Evolutionary conservation across 2,113 vertebrate species (phyloP), one percentile per base, ranked within the genome.

Genomic region (Eubucco bourcierii): DNA sequence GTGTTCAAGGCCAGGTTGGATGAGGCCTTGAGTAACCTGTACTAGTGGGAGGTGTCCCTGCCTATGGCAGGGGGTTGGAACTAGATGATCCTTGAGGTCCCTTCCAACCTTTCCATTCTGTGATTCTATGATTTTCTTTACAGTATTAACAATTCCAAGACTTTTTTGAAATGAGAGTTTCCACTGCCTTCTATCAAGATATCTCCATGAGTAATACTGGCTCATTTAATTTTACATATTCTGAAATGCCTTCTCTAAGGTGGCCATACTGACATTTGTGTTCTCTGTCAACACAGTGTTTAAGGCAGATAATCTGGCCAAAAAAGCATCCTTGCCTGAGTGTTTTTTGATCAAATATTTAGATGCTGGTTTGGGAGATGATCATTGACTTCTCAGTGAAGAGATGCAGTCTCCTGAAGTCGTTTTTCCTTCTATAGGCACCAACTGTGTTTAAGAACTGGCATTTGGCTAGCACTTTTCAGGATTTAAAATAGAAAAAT

Each of bases 221-320:
- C 77, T 96, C 70, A 96, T 90, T 95, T 93, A 76, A 88, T 81
- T 93, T 94, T 70, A 60, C 89, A 80, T 95, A 56, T 90, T 94
- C 59, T 65, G 56, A 95, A 95, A 95, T 94, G 79, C 90, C 90
- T 90, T 75, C 71, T 90, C 70, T 81, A 50, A 90, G 90, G 86
- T 92, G 95, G 96, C 94, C 95, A 96, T 55, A 79, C 73, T 96
- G 94, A 94, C 90, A 91, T 95, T 95, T 94, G 79, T 91, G 90
- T 91, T 95, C 91, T 91, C 79, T 86, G 64, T 86, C 91, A 95
- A 83, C 68, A 64, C 3, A 90, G 72, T 53, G 33, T 84, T 90
- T 84, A 90, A 77, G 70, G 34, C 71, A 27, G 63, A 81, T 59
- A 39, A 10, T 58, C 50, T 77, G 76, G 87, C 55, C 21, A 61